Evolutionary conservation across 1,140 invertebrate genomes (phyloP).

Genomic region (Mycetomoellerius zeteki): DNA sequence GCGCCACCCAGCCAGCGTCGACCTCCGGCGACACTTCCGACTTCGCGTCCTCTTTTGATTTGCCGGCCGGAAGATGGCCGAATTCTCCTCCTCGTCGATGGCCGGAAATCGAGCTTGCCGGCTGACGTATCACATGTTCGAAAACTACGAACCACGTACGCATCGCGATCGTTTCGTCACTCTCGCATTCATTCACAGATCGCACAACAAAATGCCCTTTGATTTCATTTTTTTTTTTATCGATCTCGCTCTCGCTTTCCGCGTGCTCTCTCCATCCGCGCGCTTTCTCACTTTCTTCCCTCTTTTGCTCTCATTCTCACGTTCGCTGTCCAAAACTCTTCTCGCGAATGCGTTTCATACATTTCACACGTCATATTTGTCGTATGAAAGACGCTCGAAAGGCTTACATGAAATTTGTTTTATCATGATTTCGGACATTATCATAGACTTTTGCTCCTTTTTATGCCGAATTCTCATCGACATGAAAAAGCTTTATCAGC

Average conservation of each 20-base stretch:
- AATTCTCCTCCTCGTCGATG: slow-evolving; percentile 21
- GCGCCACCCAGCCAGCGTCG: slow-evolving; percentile 75
- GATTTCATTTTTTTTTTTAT: slow-evolving; percentile 10
- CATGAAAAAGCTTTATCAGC: background rate
- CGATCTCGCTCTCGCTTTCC: slow-evolving; percentile 28
- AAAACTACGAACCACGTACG: slow-evolving; percentile 81
- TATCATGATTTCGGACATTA: background rate
- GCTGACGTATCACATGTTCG: slow-evolving; percentile 84
- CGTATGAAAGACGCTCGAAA: slow-evolving; percentile 40
- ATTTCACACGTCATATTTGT: slow-evolving; percentile 20
- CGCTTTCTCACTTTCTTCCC: slow-evolving; percentile 1
- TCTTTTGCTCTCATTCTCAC: slow-evolving; percentile 14
- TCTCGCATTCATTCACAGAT: slow-evolving; percentile 54
- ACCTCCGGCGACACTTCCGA: slow-evolving; percentile 53
- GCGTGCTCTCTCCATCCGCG: background rate
- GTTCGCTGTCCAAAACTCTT: slow-evolving; percentile 5
- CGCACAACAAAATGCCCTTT: slow-evolving; percentile 62
- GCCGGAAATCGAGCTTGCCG: slow-evolving; percentile 70
- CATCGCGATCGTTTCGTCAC: slow-evolving; percentile 35
- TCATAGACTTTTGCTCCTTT: background rate
- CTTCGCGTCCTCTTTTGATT: background rate
- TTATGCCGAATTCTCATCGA: background rate
- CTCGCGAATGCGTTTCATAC: slow-evolving; percentile 8
- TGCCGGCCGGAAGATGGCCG: slow-evolving; percentile 19
- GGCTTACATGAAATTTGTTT: slow-evolving; percentile 18